Evolutionary conservation across 1,140 invertebrate genomes (phyloP), one percentile per base, ranked within the genome.

Genomic region (Diabrotica virgifera): DNA sequence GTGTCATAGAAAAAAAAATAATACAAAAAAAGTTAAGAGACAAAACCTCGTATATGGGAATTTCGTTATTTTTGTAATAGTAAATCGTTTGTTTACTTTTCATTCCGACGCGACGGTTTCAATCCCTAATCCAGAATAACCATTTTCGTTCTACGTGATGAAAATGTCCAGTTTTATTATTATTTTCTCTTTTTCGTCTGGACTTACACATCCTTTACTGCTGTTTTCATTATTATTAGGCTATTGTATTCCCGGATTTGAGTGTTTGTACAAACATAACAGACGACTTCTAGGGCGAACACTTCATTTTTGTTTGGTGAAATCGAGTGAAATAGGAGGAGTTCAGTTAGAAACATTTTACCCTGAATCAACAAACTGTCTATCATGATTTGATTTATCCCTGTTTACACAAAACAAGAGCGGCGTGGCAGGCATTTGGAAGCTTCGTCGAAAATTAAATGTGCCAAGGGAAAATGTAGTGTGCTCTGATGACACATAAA

Each of bases 321-420:
- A 24, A 24, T 24, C 40, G 8, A 46, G 40, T 46, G 40, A 57
- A 40, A 57, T 36, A 40, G 5, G 7, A 36, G 37, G n/a, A 12
- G 51, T 35, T 54, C 60, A 54, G 36, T 36, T 62, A 38, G 50
- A 60, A 60, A 50, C 59, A 24, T 60, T 52, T 14, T 38, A 53
- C 51, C 51, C 51, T 14, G 60, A 62, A 62, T 62, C 60, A 62
- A 62, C 60, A 62, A 54, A 62, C 51, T 54, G 60, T 62, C 60
- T 62, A 62, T 62, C 60, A 62, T 40, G 60, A 62, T 54, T 62
- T 62, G 60, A 62, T 62, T 62, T 62, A 62, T 62, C 60, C 52
- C 2, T 62, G 60, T 62, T 62, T 62, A 62, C 60, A 54, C 35
- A 54, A 62, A 62, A 37, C 60, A 54, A 53, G 60, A 14, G 52